These are phyloP conservation scores for Speoplatyrhinus poulsoni DNA, from an alignment of 2,113 vertebrate genomes.

Conservation along the genomic window DNA sequence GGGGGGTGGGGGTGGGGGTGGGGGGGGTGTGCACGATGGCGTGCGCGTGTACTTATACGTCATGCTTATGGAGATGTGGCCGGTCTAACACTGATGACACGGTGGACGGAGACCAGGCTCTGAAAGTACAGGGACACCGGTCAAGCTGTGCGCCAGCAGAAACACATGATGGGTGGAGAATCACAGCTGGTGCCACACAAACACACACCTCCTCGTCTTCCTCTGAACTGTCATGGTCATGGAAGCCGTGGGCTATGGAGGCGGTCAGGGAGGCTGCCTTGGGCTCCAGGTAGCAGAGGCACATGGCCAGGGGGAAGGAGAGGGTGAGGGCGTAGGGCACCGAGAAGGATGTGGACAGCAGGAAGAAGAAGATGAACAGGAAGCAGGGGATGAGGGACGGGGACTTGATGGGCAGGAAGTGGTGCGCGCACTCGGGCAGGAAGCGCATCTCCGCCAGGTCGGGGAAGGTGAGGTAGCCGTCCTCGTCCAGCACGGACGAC, in stretches of 20 bases:
- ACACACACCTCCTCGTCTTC: conserved; percentile 82
- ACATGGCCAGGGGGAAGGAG: conserved; percentile 97
- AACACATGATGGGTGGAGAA: neutral
- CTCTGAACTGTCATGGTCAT: conserved; percentile 99
- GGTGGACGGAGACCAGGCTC: conserved; percentile 89
- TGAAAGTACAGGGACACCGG: conserved; percentile 89
- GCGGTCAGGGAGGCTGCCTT: conserved; percentile 96
- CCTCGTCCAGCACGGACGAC: conserved; percentile 90
- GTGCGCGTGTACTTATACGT: conserved; percentile 35
- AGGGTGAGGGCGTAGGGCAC: conserved; percentile 97
- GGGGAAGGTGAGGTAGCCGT: conserved; percentile 95
- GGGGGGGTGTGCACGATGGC: conserved; percentile 48
- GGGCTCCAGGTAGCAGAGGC: conserved; percentile 99
- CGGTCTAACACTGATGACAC: conserved; percentile 51
- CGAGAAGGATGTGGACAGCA: conserved; percentile 96
- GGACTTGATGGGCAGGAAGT: conserved; percentile 91
- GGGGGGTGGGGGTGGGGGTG: conserved; percentile 12
- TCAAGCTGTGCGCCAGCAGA: neutral
- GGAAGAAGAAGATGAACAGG: conserved; percentile 98
- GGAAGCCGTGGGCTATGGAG: conserved; percentile 95
- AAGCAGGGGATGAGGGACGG: conserved; percentile 96
- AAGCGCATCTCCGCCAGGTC: conserved; percentile 88
- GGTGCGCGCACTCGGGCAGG: conserved; percentile 88
- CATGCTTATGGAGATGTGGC: conserved; percentile 51
- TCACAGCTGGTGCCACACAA: too few species aligned